Evolutionary conservation across 2,888 invertebrate genomes (phyloP).

Genomic region (Netelia fuscicornis): DNA sequence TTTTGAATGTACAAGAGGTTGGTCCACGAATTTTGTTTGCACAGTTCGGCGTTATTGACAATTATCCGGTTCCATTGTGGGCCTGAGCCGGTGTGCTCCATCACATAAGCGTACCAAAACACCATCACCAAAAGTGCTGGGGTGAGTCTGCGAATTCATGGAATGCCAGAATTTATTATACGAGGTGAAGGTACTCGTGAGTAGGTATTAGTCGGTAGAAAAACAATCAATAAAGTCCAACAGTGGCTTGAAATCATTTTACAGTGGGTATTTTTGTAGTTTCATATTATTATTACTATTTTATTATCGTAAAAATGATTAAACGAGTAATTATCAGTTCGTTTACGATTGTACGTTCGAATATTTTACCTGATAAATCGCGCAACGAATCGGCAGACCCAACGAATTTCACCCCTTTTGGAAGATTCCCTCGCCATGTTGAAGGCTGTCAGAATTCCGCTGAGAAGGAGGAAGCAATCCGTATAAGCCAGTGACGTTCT

Average conservation of each 20-base stretch:
- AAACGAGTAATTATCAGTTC: too few species aligned
- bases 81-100: conserved; percentile 88
- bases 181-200: conserved; percentile 32
- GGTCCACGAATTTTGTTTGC: conserved; percentile 89
- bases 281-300: too few species aligned
- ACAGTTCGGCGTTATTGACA: conserved; percentile 88
- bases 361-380: conserved; percentile 87
- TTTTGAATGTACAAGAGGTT: conserved; percentile 90
- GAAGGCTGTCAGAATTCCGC: conserved; percentile 88
- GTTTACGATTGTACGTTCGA: conserved; percentile 31
- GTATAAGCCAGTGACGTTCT: conserved; percentile 89
- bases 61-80: conserved; percentile 89
- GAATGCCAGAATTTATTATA: conserved; percentile 14
- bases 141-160: conserved; percentile 86
- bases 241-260: too few species aligned
- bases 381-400: conserved; percentile 87
- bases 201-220: conserved; percentile 29
- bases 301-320: too few species aligned
- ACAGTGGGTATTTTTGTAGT: too few species aligned
- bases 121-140: conserved; percentile 88
- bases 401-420: conserved; percentile 86
- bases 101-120: conserved; percentile 89
- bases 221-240: too few species aligned
- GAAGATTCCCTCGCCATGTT: conserved; percentile 87
- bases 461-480: conserved; percentile 89